Base-by-base conservation (phyloP, 2,888 invertebrate genomes). In the Hyles lineata region DNA sequence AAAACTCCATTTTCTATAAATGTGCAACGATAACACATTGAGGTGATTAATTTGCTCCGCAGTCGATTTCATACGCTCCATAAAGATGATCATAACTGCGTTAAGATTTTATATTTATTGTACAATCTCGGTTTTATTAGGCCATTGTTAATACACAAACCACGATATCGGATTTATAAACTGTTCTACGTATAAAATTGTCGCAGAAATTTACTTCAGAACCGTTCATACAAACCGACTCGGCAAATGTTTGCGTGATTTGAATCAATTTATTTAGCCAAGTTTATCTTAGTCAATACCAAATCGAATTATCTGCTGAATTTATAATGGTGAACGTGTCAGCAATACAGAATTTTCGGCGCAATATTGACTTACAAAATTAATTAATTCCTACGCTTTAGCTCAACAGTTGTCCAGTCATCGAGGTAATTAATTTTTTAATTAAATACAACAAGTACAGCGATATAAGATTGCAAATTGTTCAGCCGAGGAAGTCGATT, bases 341-440 rank as follows among this genome's bases (percentile, higher is more conserved):
- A 81, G 80, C 84, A 81, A 81, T 77, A 80, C 77, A 75, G 75
- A 83, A 84, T 85, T 80, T 83, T 84, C 78, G 74, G 75, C 58
- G 55, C 67, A 62, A 67, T 35, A 67, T 62, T 32, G 72, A 63
- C 67, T 70, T 70, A 69, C 77, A 74, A 83, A 85, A 82, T 86
- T 85, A 88, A 89, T 89, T 89, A 90, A 88, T 86, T 79, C 73
- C 80, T 82, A 75, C 79, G 83, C 83, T 80, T 76, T 80, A 81
- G 76, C 76, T 78, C 76, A 79, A 76, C 74, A 50, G 69, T 73
- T 73, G 78, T 73, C 77, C 76, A 81, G 81, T 84, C 83, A 84
- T 82, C 79, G 76, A 70, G 70, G 74, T 80, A 79, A 83, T 83
- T 80, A 80, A 72, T 69, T 19, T 29, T 79, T 76, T 76, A 75